These are phyloP conservation scores for Chaunax sp. DNA, from an alignment of 2,797 vertebrate species.

Conservation along the genomic window DNA sequence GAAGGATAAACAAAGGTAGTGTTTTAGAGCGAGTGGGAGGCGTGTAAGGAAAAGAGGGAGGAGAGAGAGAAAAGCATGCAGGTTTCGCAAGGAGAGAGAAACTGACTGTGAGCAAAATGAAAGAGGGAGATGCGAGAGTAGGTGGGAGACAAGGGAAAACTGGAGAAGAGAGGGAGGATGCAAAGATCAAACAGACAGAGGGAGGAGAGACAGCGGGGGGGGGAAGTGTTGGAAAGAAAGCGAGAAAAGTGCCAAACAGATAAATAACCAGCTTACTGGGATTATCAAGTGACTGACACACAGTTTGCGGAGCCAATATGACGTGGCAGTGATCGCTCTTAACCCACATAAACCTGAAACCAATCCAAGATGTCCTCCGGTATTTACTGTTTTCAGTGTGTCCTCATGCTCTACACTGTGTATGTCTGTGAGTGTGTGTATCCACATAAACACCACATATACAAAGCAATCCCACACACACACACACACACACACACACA, in stretches of 20 bases:
- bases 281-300: slow-evolving; percentile 82
- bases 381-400: slow-evolving; percentile 54
- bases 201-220: slow-evolving; percentile 47
- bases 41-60: slow-evolving; percentile 62
- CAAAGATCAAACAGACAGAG: slow-evolving; percentile 66
- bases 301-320: slow-evolving; percentile 74
- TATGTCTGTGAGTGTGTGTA: slow-evolving; percentile 3
- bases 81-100: slow-evolving; percentile 61
- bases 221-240: slow-evolving; percentile 57
- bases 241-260: slow-evolving; percentile 76
- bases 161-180: slow-evolving; percentile 66
- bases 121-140: slow-evolving; percentile 69
- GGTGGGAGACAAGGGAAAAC: slow-evolving; percentile 77
- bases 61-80: slow-evolving; percentile 57
- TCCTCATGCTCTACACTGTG: slow-evolving; percentile 24
- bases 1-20: slow-evolving; percentile 72
- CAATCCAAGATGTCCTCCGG: slow-evolving; percentile 71
- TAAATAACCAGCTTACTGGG: slow-evolving; percentile 83
- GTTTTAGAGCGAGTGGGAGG: slow-evolving; percentile 75
- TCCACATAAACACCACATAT: slow-evolving; percentile 3
- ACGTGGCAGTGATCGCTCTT: slow-evolving; percentile 77
- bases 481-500: too few relatives aligned
- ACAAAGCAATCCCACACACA: slow-evolving; percentile 15
- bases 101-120: slow-evolving; percentile 72
- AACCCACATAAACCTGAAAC: slow-evolving; percentile 79